A percentile compares a stretch with the other conserved stretches of the same genome.
phyloP scores from a whole-genome alignment of 37 sponge, comb jelly and placozoan genomes.

The Ephydatia muelleri region DNA sequence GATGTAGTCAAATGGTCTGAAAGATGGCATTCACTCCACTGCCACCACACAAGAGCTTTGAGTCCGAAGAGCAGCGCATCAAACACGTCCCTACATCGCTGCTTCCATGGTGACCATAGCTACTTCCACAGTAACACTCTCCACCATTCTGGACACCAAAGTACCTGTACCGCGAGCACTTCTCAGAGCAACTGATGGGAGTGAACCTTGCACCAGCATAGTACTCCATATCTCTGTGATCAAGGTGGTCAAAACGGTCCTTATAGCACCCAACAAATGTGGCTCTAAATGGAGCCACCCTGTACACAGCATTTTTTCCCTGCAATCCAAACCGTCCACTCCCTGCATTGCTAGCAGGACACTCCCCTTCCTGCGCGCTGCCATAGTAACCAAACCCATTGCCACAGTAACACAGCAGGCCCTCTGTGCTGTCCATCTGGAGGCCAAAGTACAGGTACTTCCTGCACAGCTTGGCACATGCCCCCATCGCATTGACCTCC shows the following conservation, averaged over 20 bases:
- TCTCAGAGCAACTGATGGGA: background rate
- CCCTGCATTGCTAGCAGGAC: background rate
- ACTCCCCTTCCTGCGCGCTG: background rate
- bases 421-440: background rate
- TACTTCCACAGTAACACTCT: constrained; percentile 40
- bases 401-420: background rate
- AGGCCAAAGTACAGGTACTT: background rate
- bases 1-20: too few relatives aligned
- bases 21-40: background rate
- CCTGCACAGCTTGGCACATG: background rate
- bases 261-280: too few relatives aligned
- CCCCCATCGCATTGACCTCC: background rate
- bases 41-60: background rate
- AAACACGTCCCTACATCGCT: background rate
- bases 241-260: too few relatives aligned
- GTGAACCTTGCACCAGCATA: too few relatives aligned
- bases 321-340: background rate
- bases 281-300: too few relatives aligned
- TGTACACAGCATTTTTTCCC: too few relatives aligned
- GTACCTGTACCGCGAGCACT: constrained; percentile 3
- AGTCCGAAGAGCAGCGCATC: background rate
- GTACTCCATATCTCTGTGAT: background rate
- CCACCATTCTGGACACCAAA: constrained; percentile 32
- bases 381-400: constrained; percentile 5
- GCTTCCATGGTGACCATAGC: constrained; percentile 27